A percentile compares a stretch with the other conserved stretches of the same genome.
Conservation (phyloP, 2,888 invertebrate genomes). For the Eupithecia dodoneata region DNA sequence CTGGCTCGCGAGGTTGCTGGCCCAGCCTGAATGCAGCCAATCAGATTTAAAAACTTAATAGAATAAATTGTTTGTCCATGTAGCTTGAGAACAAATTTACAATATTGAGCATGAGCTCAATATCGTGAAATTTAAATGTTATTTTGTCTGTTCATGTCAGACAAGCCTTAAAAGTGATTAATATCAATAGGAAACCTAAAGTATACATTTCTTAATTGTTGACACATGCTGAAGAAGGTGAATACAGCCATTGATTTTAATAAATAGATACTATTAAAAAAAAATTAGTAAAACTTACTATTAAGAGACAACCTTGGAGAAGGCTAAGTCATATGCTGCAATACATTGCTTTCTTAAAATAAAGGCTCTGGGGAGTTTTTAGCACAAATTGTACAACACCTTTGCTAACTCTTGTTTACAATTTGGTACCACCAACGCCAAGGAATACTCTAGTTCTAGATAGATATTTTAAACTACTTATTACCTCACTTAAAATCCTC, state of each 20-base stretch:
- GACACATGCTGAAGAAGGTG: neutral
- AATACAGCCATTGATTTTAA: neutral
- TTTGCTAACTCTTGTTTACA: neutral
- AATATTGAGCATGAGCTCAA: neutral
- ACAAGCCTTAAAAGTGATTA: neutral
- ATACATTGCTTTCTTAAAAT: neutral
- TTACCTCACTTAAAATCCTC: neutral
- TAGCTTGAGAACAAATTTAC: neutral
- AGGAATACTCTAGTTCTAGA: neutral
- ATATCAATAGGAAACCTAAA: neutral
- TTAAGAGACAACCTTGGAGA: neutral
- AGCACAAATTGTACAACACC: neutral
- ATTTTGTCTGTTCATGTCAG: neutral
- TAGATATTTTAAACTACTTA: neutral
- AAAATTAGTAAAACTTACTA: neutral
- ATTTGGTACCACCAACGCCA: neutral
- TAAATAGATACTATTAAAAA: neutral
- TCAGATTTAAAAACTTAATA: neutral
- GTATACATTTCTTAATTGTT: neutral
- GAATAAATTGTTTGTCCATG: neutral
- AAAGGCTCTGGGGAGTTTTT: neutral
- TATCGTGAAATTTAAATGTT: neutral
- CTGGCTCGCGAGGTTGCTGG: neutral
- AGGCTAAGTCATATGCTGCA: neutral
- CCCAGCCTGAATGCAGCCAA: neutral